phyloP scores from a whole-genome alignment of 2,888 invertebrate genomes.

The Bugulina stolonifera region DNA sequence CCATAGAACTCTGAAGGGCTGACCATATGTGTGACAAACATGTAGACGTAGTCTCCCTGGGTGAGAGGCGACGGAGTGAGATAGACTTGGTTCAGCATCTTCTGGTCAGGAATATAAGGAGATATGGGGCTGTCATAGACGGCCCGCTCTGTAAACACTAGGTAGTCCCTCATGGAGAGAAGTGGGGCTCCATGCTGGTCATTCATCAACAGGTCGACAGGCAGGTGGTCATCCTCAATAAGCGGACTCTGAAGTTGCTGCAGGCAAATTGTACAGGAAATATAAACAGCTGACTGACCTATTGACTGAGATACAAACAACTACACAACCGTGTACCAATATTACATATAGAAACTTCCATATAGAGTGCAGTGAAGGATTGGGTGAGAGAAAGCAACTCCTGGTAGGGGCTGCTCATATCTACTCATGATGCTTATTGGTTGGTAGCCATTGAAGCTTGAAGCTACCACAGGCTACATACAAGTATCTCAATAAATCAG shows the following conservation, averaged over 20 bases:
- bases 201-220: not conserved
- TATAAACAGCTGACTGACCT: too few relatives aligned
- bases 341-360: too few relatives aligned
- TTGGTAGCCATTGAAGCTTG: too few relatives aligned
- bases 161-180: constrained; percentile 17
- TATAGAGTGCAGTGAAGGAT: too few relatives aligned
- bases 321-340: too few relatives aligned
- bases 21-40: constrained; percentile 15
- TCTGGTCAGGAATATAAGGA: not conserved
- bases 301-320: too few relatives aligned
- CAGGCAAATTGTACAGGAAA: not conserved
- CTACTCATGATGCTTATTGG: too few relatives aligned
- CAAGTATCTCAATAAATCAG: too few relatives aligned
- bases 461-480: too few relatives aligned
- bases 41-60: not conserved
- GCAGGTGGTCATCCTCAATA: not conserved
- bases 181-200: not conserved
- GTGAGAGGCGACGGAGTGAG: not conserved
- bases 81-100: not conserved
- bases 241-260: not conserved
- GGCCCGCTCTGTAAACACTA: constrained; percentile 4
- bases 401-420: too few relatives aligned
- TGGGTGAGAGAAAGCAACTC: too few relatives aligned
- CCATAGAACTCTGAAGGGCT: not conserved
- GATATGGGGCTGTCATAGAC: not conserved